Base-by-base conservation (phyloP, 2,797 vertebrate species). In the Bryconaethiops microstoma region DNA sequence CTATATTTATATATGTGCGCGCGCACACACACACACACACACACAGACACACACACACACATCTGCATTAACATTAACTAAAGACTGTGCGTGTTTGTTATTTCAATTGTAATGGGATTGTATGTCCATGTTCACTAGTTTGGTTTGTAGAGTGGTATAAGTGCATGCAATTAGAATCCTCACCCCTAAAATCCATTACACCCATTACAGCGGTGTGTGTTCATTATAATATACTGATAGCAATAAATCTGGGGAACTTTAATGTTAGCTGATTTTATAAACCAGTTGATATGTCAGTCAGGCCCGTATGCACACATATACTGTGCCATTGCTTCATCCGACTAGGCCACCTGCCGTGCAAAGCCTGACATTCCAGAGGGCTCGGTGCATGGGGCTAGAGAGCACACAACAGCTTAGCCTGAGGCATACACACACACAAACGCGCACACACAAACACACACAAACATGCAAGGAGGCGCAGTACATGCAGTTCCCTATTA, bases 321-420 rank as follows among this genome's bases (percentile, higher is more conserved):
- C 42, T 4, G 29, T 29, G 50, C 45, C 57, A 25, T 65, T 57
- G 29, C 45, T 77, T 52, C 23, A 72, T 29, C 60, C 60, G 59
- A n/a, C 39, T 52, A 57, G 73, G 77, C 77, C 82, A 83, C 78
- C 82, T 80, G 82, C 77, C 12, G 8, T 72, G 67, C 71, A 55
- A 75, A 42, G 25, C 35, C 25, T 72, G 50, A 67, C 68, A 80
- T 83, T 83, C 82, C 78, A 83, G 74, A 74, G 45, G 55, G 69
- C 48, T 68, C 12, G 13, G 70, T 57, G 69, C 55, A 42, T 17
- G 75, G 62, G 70, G 42, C 60, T 71, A 73, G 12, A 50, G 40
- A 60, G 68, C 57, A 76, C 55, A 65, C 50, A 62, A 59, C 60
- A 68, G n/a, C 54, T 77, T 52, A 77, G 19, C 5, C 13, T n/a